Conservation (phyloP, 2,888 invertebrate genomes). For the Vesta saturnalis region DNA sequence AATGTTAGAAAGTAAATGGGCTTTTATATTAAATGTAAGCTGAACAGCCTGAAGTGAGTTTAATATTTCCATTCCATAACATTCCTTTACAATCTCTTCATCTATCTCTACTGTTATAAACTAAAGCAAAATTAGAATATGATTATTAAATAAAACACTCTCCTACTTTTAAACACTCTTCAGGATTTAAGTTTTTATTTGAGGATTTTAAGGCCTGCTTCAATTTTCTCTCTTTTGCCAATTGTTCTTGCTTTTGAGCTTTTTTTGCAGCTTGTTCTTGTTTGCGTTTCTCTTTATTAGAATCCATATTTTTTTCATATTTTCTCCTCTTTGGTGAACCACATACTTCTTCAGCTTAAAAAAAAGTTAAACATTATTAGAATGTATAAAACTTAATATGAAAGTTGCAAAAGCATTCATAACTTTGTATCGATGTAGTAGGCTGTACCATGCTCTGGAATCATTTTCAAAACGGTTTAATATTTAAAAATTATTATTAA, state of each 20-base stretch:
- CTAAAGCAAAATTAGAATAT: constrained; percentile 43
- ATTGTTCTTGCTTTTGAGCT: constrained; percentile 41
- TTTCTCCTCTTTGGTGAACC: constrained; percentile 2
- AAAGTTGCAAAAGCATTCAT: too few species aligned
- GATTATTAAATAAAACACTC: constrained; percentile 18
- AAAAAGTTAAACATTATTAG: neutral
- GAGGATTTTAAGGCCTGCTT: constrained; percentile 39
- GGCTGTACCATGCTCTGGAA: too few species aligned
- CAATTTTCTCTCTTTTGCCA: constrained; percentile 23
- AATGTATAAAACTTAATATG: neutral
- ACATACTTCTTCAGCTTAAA: neutral
- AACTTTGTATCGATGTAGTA: too few species aligned
- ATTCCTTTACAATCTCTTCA: constrained; percentile 46
- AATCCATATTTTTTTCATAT: constrained; percentile 18
- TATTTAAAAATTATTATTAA: too few species aligned
- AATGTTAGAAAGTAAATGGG: constrained; percentile 57
- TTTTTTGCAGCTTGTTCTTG: constrained; percentile 32
- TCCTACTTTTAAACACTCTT: constrained; percentile 53
- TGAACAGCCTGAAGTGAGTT: constrained; percentile 50
- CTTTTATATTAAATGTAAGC: constrained; percentile 51
- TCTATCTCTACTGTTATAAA: constrained; percentile 54
- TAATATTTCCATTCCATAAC: constrained; percentile 52
- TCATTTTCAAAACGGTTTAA: too few species aligned
- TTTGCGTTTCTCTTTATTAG: constrained; percentile 37
- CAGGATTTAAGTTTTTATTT: constrained; percentile 51